Evolutionary conservation across 2,888 invertebrate genomes (phyloP), one percentile per base, ranked within the genome.

Genomic region (Tipula unca): DNA sequence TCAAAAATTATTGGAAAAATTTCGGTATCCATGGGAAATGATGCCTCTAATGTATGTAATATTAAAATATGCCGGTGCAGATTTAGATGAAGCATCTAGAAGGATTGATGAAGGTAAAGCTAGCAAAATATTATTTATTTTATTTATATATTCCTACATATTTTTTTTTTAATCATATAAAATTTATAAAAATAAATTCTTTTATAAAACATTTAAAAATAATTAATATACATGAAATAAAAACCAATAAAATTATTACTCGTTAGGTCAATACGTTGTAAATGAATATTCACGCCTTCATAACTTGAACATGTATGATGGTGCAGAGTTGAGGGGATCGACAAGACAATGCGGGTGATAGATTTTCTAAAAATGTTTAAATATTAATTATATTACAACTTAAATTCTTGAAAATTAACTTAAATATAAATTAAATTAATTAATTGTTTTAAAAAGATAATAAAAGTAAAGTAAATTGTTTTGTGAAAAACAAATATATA

Each of bases 291-390:
- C 95, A 89, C 93, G 93, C 91, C 93, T 93, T 88, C 93, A 95
- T 92, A 94, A 95, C 91, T 92, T 95, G 89, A 95, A 94, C 92
- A 93, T 95, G 92, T 95, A 94, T 92, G 95, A 94, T 90, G 95
- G 95, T 87, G 93, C 93, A 89, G 94, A 95, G 91, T 93, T 95
- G 87, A 92, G 95, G 91, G 94, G 94, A 92, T 94, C 94, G 89
- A 94, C 94, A 90, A 94, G 95, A 92, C 95, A 95, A 93, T 95
- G 95, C 93, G 95, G 95, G 94, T 94, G 94, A 94, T 94, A 94
- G 94, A 89, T 92, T 88, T 88, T 85, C 17, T 86, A 86, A 85
- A 54, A 17, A 82, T 3, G 39, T n/a, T 48, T 29, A 32, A 82
- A 85, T 14, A n/a, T 13, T 35, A 82, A 85, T 36, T 29, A 14